Evolutionary conservation across 2,888 invertebrate genomes (phyloP).

Genomic region (Hoplodrina blanda): DNA sequence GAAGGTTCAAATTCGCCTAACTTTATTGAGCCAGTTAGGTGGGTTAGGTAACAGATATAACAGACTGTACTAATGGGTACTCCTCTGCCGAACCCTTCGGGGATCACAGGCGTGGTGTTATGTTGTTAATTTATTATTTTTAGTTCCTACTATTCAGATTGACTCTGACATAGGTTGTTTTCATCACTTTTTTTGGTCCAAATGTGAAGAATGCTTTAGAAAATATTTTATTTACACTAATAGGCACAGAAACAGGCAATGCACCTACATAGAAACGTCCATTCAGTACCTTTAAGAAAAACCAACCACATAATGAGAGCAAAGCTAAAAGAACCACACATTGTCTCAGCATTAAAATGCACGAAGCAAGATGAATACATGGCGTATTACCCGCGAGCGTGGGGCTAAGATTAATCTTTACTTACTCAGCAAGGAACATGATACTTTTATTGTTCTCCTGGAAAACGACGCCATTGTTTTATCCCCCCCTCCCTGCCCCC

Average conservation of each 20-base stretch:
- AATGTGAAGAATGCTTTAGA: too few relatives aligned
- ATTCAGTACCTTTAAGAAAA: neutral
- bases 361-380: conserved; percentile 55
- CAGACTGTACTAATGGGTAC: too few relatives aligned
- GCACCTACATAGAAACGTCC: neutral
- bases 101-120: too few relatives aligned
- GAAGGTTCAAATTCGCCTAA: too few relatives aligned
- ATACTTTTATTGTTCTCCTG: conserved; percentile 61
- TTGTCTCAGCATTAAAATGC: conserved; percentile 51
- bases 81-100: too few relatives aligned
- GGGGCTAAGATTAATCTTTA: conserved; percentile 56
- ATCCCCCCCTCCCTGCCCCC: neutral
- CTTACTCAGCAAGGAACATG: conserved; percentile 53
- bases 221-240: neutral
- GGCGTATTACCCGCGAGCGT: conserved; percentile 36
- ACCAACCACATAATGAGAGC: conserved; percentile 15
- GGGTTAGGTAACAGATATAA: too few relatives aligned
- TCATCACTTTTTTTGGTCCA: too few relatives aligned
- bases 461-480: conserved; percentile 56
- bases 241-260: neutral
- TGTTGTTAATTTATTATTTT: too few relatives aligned
- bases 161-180: too few relatives aligned
- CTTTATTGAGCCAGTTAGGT: too few relatives aligned
- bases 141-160: too few relatives aligned
- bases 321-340: conserved; percentile 23